A percentile compares a stretch with the other conserved stretches of the same genome.
Evolutionary conservation across 2,797 vertebrate genomes (phyloP).

Genomic region (Fistularia tabacaria): DNA sequence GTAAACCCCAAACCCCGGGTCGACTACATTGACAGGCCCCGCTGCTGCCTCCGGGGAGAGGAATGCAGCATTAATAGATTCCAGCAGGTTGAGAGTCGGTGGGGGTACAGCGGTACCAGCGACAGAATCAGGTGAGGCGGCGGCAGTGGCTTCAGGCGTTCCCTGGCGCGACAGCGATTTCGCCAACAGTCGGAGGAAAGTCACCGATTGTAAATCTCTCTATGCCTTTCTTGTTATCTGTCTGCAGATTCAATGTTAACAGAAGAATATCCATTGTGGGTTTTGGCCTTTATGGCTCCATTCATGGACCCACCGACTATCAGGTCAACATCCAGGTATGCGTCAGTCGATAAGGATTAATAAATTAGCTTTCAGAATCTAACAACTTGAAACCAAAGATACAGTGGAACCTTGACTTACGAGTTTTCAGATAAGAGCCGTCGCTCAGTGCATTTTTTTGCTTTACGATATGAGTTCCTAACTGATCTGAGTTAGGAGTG

Average conservation of each 20-base stretch:
- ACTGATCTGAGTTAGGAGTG: too few species aligned
- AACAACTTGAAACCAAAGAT: too few species aligned
- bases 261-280: slow-evolving; percentile 95
- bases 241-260: slow-evolving; percentile 91
- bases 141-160: background rate
- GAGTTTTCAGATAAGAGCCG: too few species aligned
- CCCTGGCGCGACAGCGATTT: background rate
- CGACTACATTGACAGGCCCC: slow-evolving; percentile 94
- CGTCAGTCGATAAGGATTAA: background rate
- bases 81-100: slow-evolving; percentile 98
- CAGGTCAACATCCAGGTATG: slow-evolving; percentile 97
- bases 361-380: too few species aligned
- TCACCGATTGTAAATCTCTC: background rate
- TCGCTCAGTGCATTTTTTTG: too few species aligned
- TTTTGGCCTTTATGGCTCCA: slow-evolving; percentile 96
- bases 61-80: slow-evolving; percentile 97
- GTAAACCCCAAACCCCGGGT: slow-evolving; percentile 98
- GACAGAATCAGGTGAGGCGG: slow-evolving; percentile 90
- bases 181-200: background rate
- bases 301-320: slow-evolving; percentile 96
- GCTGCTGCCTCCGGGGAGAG: slow-evolving; percentile 95
- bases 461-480: too few species aligned
- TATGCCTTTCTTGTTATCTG: slow-evolving; percentile 6
- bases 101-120: slow-evolving; percentile 98
- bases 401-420: too few species aligned